These are phyloP conservation scores for Calliphora vicina DNA, from an alignment of 1,140 invertebrate genomes.

Conservation along the genomic window DNA sequence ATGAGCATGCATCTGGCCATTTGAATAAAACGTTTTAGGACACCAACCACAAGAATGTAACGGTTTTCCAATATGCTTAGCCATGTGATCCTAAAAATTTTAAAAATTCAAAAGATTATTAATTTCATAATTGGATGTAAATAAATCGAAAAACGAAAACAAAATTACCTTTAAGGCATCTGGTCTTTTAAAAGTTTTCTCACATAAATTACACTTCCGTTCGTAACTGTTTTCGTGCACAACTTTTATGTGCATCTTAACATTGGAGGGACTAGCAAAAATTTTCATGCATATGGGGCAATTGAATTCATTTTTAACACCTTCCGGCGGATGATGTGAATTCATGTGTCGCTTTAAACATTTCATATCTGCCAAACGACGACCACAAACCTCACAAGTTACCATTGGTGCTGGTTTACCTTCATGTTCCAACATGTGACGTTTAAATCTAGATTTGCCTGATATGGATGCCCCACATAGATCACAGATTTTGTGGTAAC, in stretches of 20 bases:
- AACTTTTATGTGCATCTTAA: slow-evolving; percentile 53
- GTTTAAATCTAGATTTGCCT: slow-evolving; percentile 46
- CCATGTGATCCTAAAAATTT: slow-evolving; percentile 56
- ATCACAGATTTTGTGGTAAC: slow-evolving; percentile 57
- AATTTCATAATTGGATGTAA: neutral
- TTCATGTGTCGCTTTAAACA: slow-evolving; percentile 4
- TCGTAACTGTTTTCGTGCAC: slow-evolving; percentile 49
- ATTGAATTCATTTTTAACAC: slow-evolving; percentile 36
- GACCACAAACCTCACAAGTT: slow-evolving; percentile 1
- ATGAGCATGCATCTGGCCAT: slow-evolving; percentile 60
- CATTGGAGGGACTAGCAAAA: slow-evolving; percentile 50
- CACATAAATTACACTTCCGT: slow-evolving; percentile 54
- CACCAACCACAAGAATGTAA: slow-evolving; percentile 60
- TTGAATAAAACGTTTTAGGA: slow-evolving; percentile 59
- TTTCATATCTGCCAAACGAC: neutral
- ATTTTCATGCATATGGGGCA: slow-evolving; percentile 31
- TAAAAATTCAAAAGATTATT: neutral
- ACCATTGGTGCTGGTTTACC: neutral
- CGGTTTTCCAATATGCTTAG: slow-evolving; percentile 56
- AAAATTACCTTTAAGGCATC: slow-evolving; percentile 49
- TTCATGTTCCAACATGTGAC: neutral
- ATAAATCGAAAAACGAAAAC: neutral
- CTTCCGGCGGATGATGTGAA: neutral
- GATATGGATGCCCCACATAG: slow-evolving; percentile 58
- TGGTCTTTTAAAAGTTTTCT: slow-evolving; percentile 57